Evolutionary conservation across 2,888 invertebrate genomes (phyloP).

Genomic region (Cantharis flavilabris): DNA sequence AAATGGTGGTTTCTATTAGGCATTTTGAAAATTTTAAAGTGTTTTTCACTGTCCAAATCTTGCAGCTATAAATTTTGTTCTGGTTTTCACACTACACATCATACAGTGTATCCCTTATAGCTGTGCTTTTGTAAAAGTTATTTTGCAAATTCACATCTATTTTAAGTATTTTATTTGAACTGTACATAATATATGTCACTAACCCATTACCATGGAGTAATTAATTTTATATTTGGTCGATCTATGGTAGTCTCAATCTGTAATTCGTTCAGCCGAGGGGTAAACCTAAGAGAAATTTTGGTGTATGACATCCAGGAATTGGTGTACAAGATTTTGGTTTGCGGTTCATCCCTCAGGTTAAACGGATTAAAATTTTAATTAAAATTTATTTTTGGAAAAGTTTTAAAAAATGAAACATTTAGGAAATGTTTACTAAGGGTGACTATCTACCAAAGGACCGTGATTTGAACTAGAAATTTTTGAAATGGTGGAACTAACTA

Average conservation of each 20-base stretch:
- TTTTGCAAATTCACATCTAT: background rate
- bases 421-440: background rate
- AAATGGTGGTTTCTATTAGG: too few relatives aligned
- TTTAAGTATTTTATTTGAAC: background rate
- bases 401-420: background rate
- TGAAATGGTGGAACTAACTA: background rate
- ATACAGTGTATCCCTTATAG: background rate
- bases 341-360: background rate
- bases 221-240: background rate
- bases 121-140: background rate
- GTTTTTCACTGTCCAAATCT: too few relatives aligned
- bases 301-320: too few relatives aligned
- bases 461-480: background rate
- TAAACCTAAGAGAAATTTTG: too few relatives aligned
- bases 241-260: background rate
- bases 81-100: background rate
- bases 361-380: background rate
- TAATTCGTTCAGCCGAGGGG: background rate
- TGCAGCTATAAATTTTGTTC: background rate
- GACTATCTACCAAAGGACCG: background rate
- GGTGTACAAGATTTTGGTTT: too few relatives aligned
- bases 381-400: background rate
- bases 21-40: too few relatives aligned
- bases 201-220: background rate
- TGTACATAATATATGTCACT: too few relatives aligned